These are phyloP conservation scores for Phenganax marumi DNA, from an alignment of 92 coral and sea anemone species.

Conservation along the genomic window DNA sequence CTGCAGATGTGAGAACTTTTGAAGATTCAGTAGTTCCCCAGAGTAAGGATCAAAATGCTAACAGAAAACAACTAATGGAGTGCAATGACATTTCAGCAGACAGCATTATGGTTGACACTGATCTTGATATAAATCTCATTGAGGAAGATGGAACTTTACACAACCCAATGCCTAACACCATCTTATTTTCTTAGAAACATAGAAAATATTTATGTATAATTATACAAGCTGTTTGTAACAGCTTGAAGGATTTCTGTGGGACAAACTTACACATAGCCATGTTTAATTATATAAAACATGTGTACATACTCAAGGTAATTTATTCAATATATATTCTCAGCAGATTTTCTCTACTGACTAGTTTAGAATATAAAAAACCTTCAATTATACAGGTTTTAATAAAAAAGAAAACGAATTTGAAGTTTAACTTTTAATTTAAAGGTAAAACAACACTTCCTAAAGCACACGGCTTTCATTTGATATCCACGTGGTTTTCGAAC, in stretches of 20 bases:
- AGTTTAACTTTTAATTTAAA: slow-evolving; percentile 11
- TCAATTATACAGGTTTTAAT: slow-evolving; percentile 26
- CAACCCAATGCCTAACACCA: slow-evolving; percentile 13
- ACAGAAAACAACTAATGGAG: slow-evolving; percentile 11
- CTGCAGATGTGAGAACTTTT: slow-evolving; percentile 2
- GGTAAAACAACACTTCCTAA: not conserved
- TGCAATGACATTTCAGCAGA: not conserved
- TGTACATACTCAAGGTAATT: slow-evolving; percentile 26
- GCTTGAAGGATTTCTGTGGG: slow-evolving; percentile 10
- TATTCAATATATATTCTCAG: slow-evolving; percentile 25
- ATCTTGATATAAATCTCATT: slow-evolving; percentile 40
- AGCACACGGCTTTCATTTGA: slow-evolving; percentile 15
- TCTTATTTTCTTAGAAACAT: slow-evolving; percentile 15
- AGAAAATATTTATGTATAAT: slow-evolving; percentile 19
- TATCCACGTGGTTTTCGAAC: slow-evolving; percentile 22
- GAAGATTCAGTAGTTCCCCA: not conserved
- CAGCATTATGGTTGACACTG: slow-evolving; percentile 1
- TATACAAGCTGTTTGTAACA: not conserved
- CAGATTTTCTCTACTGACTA: slow-evolving; percentile 12
- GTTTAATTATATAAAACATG: slow-evolving; percentile 11
- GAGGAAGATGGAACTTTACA: slow-evolving; percentile 39
- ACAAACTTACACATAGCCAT: slow-evolving; percentile 5
- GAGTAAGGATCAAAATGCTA: slow-evolving; percentile 14
- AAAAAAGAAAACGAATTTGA: slow-evolving; percentile 14
- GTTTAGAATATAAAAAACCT: not conserved